Percentiles rank a stretch among this genome's conserved stretches.
Evolutionary conservation across 2,797 vertebrate species (phyloP).

Genomic region (Spinus olivaceus): DNA sequence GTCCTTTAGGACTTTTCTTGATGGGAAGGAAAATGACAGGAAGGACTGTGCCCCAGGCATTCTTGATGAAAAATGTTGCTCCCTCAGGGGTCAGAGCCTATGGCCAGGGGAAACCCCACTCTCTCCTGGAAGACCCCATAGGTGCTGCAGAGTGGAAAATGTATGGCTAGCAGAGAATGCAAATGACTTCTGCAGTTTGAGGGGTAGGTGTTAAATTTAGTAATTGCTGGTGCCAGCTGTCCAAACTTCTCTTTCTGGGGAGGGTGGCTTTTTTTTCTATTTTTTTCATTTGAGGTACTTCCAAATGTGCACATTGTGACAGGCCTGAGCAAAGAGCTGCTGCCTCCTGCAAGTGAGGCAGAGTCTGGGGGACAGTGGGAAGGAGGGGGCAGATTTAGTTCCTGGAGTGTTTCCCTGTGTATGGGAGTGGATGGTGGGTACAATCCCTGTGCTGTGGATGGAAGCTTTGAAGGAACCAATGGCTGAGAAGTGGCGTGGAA

Average conservation of each 20-base stretch:
- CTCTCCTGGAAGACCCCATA: not conserved
- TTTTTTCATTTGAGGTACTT: slow-evolving; percentile 9
- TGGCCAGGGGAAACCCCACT: accelerated
- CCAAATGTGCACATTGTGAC: not conserved
- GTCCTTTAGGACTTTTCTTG: not conserved
- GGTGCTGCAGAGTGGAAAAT: not conserved
- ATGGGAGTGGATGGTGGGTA: slow-evolving; percentile 1
- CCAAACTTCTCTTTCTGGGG: slow-evolving; percentile 15
- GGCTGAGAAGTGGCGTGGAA: not conserved
- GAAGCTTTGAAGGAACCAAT: not conserved
- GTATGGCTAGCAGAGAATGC: not conserved
- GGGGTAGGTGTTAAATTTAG: not conserved
- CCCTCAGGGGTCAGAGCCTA: not conserved
- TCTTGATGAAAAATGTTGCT: not conserved
- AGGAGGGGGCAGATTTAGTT: not conserved
- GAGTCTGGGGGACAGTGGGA: slow-evolving; percentile 5
- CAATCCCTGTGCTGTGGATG: slow-evolving; percentile 18
- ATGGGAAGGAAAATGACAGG: not conserved
- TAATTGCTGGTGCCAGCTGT: slow-evolving; percentile 61
- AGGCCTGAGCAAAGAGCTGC: slow-evolving; percentile 66
- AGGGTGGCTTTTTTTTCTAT: not conserved
- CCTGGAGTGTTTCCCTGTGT: not conserved
- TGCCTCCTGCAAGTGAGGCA: slow-evolving; percentile 22
- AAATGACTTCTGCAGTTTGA: not conserved
- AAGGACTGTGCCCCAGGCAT: not conserved